These are phyloP conservation scores for Schizotus pectinicornis DNA, from an alignment of 2,888 invertebrate species.

Conservation along the genomic window DNA sequence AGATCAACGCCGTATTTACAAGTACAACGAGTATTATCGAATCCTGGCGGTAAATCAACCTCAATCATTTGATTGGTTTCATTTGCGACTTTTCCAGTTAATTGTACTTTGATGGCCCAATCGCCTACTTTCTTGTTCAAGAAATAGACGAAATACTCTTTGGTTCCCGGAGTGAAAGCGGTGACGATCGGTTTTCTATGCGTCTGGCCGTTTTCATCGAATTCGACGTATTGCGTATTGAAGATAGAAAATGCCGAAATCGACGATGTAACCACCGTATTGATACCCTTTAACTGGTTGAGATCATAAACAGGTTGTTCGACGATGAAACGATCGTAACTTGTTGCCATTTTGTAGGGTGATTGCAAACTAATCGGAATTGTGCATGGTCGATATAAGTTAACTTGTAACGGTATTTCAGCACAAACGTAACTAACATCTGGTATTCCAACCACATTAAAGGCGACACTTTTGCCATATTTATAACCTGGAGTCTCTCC, in stretches of 20 bases:
- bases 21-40: conserved; percentile 31
- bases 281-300: conserved; percentile 26
- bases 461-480: conserved; percentile 45
- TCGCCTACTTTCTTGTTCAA: conserved; percentile 42
- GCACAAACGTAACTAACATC: conserved; percentile 34
- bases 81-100: conserved; percentile 21
- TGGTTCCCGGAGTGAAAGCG: conserved; percentile 7
- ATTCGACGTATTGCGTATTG: conserved; percentile 5
- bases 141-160: conserved; percentile 39
- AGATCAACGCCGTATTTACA: conserved; percentile 32
- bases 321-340: conserved; percentile 4
- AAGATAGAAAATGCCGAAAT: not conserved
- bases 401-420: conserved; percentile 31
- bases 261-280: not conserved
- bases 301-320: conserved; percentile 14
- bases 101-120: conserved; percentile 42
- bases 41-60: conserved; percentile 32
- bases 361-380: conserved; percentile 28
- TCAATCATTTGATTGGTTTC: conserved; percentile 23
- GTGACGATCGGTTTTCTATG: conserved; percentile 15
- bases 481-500: conserved; percentile 45
- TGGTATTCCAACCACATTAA: conserved; percentile 45
- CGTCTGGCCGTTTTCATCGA: conserved; percentile 17
- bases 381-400: conserved; percentile 33
- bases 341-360: conserved; percentile 31